Base-by-base conservation (phyloP, 2,113 vertebrate genomes). In the Tretioscincus oriximinensis region DNA sequence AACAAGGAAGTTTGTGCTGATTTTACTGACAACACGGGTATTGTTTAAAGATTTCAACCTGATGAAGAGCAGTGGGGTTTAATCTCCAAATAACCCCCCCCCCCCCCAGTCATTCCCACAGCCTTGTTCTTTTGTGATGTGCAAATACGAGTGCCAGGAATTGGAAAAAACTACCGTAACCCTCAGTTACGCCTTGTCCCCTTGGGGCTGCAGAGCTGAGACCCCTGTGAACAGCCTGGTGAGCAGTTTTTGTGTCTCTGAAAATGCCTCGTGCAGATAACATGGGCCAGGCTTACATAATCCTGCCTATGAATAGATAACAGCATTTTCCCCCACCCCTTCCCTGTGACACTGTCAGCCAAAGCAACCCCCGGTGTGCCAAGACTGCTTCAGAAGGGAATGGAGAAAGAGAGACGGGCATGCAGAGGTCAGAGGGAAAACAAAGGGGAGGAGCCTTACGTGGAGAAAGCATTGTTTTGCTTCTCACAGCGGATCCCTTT, bases 401-500 rank as follows among this genome's bases (percentile, higher is more conserved):
- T 45, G 35, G 26, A 7, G 7, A 0, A 51, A 58, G 45, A 26
- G 6, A 73, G 22, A 76, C 67, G 1, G 35, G n/a, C 18, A 83
- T 31, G 12, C 18, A 45, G 72, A 81, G 26, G 18, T 20, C n/a
- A 16, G 47, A 11, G 1, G 70, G 5, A 24, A 82, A 82, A 77
- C 77, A 71, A 86, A 80, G 47, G 85, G 49, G 82, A 45, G 28
- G 2, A 1, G 2, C 95, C 98, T 97, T 95, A 99, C 98, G 98
- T 99, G 82, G 98, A 99, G 94, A 99, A 99, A 85, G 98, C 98
- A 85, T 99, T 99, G 94, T 99, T 99, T 95, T 99, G 98, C 92
- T 97, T 96, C 94, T 99, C 98, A 86, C 98, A 99, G 88, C 98
- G 97, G 88, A 99, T 99, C 76, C 98, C 98, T 81, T 99, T 99